These are phyloP conservation scores for Catamblyrhynchus diadema DNA, from an alignment of 2,797 vertebrate genomes.

Conservation along the genomic window DNA sequence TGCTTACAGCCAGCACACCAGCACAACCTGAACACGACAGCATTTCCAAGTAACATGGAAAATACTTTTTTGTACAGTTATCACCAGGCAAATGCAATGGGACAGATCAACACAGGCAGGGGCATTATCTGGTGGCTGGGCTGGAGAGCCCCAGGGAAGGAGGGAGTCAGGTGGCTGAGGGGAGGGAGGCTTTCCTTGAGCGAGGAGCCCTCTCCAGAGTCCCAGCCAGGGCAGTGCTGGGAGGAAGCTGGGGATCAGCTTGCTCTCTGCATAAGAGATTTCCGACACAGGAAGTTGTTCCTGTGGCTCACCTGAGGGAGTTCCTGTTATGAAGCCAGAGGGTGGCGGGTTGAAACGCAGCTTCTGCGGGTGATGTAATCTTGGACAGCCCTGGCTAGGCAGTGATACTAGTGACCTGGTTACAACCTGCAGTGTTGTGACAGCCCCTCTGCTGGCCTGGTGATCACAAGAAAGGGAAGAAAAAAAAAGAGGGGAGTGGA, in stretches of 20 bases:
- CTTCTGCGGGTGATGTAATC: slow-evolving; percentile 78
- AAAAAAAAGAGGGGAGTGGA: slow-evolving; percentile 54
- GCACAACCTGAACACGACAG: neutral
- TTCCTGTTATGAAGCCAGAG: slow-evolving; percentile 79
- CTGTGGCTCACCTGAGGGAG: slow-evolving; percentile 77
- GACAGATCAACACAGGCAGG: neutral
- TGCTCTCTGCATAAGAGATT: slow-evolving; percentile 65
- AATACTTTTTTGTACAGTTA: neutral
- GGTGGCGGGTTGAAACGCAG: slow-evolving; percentile 55
- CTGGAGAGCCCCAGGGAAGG: neutral
- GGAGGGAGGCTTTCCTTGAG: slow-evolving; percentile 54
- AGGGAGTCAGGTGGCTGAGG: neutral
- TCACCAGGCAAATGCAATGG: neutral
- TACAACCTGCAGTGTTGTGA: slow-evolving; percentile 71
- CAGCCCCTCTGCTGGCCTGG: slow-evolving; percentile 69
- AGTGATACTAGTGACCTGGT: slow-evolving; percentile 76
- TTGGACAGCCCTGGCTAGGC: slow-evolving; percentile 45
- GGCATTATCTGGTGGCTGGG: neutral
- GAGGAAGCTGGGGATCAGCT: slow-evolving; percentile 71
- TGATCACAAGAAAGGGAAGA: slow-evolving; percentile 69
- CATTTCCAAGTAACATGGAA: neutral
- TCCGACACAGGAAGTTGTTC: slow-evolving; percentile 78
- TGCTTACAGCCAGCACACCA: neutral
- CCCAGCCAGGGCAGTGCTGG: slow-evolving; percentile 68
- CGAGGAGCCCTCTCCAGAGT: slow-evolving; percentile 38